A percentile compares a stretch with the other conserved stretches of the same genome.
These are phyloP conservation scores for Emys orbicularis DNA, from an alignment of 2,797 vertebrate species.

Conservation along the genomic window DNA sequence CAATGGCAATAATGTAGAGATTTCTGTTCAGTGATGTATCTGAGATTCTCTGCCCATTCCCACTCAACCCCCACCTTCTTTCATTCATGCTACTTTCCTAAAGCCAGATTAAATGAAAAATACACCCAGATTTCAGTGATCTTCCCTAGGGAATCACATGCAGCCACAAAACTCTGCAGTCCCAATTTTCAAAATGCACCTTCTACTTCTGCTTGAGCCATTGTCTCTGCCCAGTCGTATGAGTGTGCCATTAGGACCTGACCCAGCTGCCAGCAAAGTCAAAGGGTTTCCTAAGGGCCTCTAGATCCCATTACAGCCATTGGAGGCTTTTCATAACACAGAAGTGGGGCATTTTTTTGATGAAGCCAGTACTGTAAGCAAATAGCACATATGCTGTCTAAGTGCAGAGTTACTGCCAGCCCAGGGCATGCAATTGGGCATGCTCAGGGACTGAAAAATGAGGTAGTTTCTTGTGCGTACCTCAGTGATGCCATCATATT, in stretches of 20 bases:
- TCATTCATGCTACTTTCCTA: rapidly evolving
- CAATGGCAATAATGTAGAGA: neutral
- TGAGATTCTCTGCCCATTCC: neutral
- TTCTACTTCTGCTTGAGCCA: neutral
- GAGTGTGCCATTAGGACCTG: neutral
- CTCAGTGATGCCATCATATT: neutral
- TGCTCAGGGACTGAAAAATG: neutral
- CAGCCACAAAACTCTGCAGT: neutral
- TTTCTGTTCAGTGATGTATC: neutral
- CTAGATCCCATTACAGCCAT: rapidly evolving
- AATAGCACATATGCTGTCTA: neutral
- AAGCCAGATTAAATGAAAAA: neutral
- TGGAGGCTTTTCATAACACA: neutral
- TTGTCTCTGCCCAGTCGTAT: neutral
- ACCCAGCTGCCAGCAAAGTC: neutral
- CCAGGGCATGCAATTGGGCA: neutral
- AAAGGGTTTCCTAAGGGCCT: neutral
- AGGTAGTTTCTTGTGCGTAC: neutral
- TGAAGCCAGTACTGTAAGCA: neutral
- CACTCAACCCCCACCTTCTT: neutral
- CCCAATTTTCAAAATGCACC: neutral
- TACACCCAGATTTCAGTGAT: neutral
- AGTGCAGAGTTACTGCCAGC: neutral
- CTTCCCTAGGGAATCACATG: neutral
- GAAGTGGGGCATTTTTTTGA: neutral